Conservation (phyloP, 2,797 vertebrate genomes). For the Streptopelia turtur region DNA sequence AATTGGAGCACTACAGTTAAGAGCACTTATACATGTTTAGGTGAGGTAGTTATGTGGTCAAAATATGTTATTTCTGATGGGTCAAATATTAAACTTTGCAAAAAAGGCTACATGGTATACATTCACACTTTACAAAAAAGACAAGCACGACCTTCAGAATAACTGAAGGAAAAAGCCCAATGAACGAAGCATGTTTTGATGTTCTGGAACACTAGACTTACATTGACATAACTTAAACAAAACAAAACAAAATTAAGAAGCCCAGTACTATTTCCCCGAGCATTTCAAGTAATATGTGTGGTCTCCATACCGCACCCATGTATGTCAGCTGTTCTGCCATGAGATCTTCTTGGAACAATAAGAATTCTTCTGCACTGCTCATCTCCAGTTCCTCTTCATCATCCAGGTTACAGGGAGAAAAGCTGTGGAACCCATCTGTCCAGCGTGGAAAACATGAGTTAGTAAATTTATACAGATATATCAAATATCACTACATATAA, state of each 20-base stretch:
- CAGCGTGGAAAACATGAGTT: neutral
- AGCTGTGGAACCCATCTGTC: constrained; percentile 83
- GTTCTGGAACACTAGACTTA: neutral
- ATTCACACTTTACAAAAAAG: neutral
- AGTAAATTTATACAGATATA: neutral
- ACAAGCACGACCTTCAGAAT: neutral
- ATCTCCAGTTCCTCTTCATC: constrained; percentile 87
- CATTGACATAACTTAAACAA: neutral
- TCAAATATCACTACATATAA: neutral
- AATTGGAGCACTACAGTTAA: too few relatives aligned
- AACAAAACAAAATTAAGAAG: neutral
- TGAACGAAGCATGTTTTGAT: neutral
- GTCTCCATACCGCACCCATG: constrained; percentile 89
- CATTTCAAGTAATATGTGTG: neutral
- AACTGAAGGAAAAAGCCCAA: neutral
- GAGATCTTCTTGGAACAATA: constrained; percentile 84
- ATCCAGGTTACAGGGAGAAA: constrained; percentile 78
- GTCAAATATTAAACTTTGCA: too few relatives aligned
- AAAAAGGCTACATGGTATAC: too few relatives aligned
- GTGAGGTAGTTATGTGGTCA: too few relatives aligned
- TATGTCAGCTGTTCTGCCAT: constrained; percentile 94
- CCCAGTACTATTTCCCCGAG: neutral
- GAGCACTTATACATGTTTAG: too few relatives aligned
- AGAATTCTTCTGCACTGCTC: constrained; percentile 85
- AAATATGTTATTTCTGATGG: too few relatives aligned